These are phyloP conservation scores for Tachysurus fulvidraco DNA, from an alignment of 2,113 vertebrate species.

Conservation along the genomic window DNA sequence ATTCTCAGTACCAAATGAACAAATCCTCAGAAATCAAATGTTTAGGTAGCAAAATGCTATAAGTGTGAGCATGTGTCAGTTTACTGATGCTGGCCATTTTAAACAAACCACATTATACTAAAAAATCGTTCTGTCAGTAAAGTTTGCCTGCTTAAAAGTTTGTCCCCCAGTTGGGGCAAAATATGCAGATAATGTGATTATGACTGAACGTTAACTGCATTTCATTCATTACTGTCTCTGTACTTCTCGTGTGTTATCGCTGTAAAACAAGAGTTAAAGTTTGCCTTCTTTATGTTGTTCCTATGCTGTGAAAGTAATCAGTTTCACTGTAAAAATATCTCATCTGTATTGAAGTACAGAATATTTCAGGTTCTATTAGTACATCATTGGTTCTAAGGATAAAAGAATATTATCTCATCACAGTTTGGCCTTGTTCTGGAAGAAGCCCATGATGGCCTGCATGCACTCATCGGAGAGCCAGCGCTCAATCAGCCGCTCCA, in stretches of 20 bases:
- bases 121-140: background rate
- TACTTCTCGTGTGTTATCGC: background rate
- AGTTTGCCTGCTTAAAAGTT: background rate
- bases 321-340: background rate
- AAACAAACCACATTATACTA: background rate
- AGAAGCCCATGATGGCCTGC: slow-evolving; percentile 80
- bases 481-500: slow-evolving; percentile 73
- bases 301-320: background rate
- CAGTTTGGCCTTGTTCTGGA: slow-evolving; percentile 82
- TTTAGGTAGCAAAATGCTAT: no score
- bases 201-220: background rate
- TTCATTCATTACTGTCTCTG: no score
- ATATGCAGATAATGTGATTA: background rate
- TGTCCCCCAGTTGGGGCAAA: background rate
- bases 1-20: no score
- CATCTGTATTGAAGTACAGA: background rate
- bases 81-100: slow-evolving; percentile 17
- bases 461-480: slow-evolving; percentile 84
- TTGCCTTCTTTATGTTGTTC: background rate
- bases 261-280: background rate
- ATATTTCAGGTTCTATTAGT: background rate
- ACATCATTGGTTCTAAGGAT: background rate
- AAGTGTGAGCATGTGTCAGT: no score
- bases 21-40: background rate
- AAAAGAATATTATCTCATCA: slow-evolving; percentile 33